Percentiles rank a stretch among this genome's conserved stretches.
These are phyloP conservation scores for Teleiodes luculella DNA, from an alignment of 2,888 invertebrate species.

Conservation along the genomic window DNA sequence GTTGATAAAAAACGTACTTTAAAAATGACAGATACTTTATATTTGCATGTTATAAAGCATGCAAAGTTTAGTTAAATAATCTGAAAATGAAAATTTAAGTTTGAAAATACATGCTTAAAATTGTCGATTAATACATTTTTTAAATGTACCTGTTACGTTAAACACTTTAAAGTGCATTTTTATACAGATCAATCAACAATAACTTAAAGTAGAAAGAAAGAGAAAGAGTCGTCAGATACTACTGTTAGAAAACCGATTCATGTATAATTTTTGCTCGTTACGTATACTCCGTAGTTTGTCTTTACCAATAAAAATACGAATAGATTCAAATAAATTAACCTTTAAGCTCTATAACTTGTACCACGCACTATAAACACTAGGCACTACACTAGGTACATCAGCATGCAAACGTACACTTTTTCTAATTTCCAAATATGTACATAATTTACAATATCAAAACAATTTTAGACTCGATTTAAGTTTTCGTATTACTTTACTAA, in stretches of 20 bases:
- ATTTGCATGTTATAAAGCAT: too few relatives aligned
- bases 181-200: neutral
- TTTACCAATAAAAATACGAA: too few relatives aligned
- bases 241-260: too few relatives aligned
- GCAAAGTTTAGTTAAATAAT: neutral
- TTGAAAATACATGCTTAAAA: neutral
- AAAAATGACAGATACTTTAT: neutral
- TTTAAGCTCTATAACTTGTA: too few relatives aligned
- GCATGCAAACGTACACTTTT: neutral
- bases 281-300: too few relatives aligned
- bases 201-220: too few relatives aligned
- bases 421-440: neutral
- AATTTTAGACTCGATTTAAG: too few relatives aligned
- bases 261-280: too few relatives aligned
- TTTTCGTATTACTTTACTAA: neutral
- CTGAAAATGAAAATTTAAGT: neutral
- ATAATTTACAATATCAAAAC: too few relatives aligned
- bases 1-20: constrained; percentile 23
- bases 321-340: too few relatives aligned
- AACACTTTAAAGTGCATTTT: neutral
- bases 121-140: neutral
- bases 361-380: neutral
- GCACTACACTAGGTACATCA: neutral
- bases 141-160: neutral
- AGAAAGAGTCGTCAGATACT: too few relatives aligned